These are phyloP conservation scores for Grallaria varia DNA, from an alignment of 2,113 vertebrate genomes.

Conservation along the genomic window DNA sequence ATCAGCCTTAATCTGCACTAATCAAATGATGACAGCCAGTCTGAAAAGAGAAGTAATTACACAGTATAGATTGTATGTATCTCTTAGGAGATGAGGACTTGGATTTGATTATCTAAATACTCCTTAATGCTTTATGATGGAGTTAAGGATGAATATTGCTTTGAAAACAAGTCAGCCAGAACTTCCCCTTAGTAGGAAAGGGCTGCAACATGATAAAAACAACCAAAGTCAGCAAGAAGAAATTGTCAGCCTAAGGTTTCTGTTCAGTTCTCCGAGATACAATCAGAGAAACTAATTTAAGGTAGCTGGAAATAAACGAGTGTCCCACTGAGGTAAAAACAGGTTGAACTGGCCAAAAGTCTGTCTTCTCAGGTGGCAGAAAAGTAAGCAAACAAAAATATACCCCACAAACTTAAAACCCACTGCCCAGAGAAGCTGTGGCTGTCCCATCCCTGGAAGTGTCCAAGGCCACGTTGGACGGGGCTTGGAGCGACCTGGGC, in stretches of 20 bases:
- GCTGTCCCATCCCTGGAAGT: background rate
- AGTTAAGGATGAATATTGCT: constrained; percentile 29
- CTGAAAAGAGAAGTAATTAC: constrained; percentile 41
- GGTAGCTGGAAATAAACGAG: constrained; percentile 37
- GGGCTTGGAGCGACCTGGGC: background rate
- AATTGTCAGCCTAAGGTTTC: background rate
- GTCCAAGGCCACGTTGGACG: background rate
- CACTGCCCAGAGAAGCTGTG: background rate
- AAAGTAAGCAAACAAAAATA: background rate
- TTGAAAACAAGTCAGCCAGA: constrained; percentile 42
- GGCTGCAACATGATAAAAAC: background rate
- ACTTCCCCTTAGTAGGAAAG: constrained; percentile 4
- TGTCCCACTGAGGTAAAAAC: background rate
- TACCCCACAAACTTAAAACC: background rate
- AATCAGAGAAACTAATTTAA: constrained; percentile 11
- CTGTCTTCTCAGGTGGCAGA: background rate
- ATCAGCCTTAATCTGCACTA: constrained; percentile 8
- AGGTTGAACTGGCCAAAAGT: background rate
- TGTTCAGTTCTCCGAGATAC: constrained; percentile 14
- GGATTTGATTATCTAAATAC: constrained; percentile 56
- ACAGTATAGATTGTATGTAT: background rate
- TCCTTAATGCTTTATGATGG: constrained; percentile 45
- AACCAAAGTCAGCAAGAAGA: constrained; percentile 10
- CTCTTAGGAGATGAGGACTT: constrained; percentile 17
- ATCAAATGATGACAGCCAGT: constrained; percentile 20